Base-by-base conservation (phyloP, 2,888 invertebrate species). In the Brachyptera putata region DNA sequence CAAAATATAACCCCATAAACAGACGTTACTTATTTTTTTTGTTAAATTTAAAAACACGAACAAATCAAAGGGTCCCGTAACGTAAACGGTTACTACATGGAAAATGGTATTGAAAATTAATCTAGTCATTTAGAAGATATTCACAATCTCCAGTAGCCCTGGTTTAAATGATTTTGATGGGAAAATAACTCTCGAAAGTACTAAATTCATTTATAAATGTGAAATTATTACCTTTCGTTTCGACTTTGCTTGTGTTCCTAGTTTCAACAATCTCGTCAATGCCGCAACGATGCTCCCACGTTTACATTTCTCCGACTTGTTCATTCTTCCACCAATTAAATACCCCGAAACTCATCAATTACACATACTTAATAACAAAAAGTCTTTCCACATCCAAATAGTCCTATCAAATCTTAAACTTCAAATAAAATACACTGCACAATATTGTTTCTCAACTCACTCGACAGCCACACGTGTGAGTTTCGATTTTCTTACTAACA, bases 171-270 rank as follows among this genome's bases (percentile, higher is more conserved):
- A n/a, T n/a, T n/a, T n/a, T n/a, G n/a, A n/a, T n/a, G n/a, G n/a
- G n/a, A n/a, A n/a, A n/a, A n/a, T n/a, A n/a, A n/a, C n/a, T n/a
- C n/a, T n/a, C n/a, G n/a, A n/a, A n/a, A n/a, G n/a, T n/a, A n/a
- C n/a, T n/a, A n/a, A n/a, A n/a, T n/a, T n/a, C n/a, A n/a, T n/a
- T n/a, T n/a, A n/a, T n/a, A n/a, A n/a, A n/a, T n/a, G n/a, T 14
- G 14, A 5, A 5, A 16, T 1, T 34, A 61, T 58, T 57, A 64
- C 64, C 64, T 64, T 64, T 57, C 64, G 48, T 57, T 64, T 64
- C 24, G 58, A 61, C 37, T 58, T 64, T 18, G 62, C 60, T 14
- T 58, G 60, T 9, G 57, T 62, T 11, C 64, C 64, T 1, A 64
- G 62, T 48, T 64, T 62, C 22, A 64, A 57, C n/a, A 64, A 61